Evolutionary conservation across 2,797 vertebrate species (phyloP), one percentile per base, ranked within the genome.

Genomic region (Parauchenoglanis ngamensis): DNA sequence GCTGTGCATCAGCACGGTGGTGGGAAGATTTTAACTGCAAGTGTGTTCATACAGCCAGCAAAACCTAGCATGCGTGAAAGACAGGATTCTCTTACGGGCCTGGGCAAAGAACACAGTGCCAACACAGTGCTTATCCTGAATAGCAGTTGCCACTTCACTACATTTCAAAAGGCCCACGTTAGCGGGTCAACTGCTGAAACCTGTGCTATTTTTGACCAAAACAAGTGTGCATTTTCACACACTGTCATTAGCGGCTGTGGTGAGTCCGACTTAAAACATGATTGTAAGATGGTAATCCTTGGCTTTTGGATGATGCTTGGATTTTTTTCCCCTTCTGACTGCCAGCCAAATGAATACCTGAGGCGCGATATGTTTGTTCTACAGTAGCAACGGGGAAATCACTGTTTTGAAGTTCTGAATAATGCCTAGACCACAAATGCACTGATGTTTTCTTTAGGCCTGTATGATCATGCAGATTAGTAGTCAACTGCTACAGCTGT

Each of bases 341-440:
- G 78, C 25, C 46, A 86, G 79, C 49, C 86, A 85, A 83, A 75
- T 86, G 15, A n/a, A 67, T 44, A 23, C 86, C 67, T 89, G 61
- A 75, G 84, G 49, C 61, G 46, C 49, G 35, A 73, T 85, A 73
- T 76, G 76, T 72, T 70, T 78, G 44, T 40, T 52, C 63, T 86
- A 87, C 65, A 59, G 83, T 86, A 83, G 79, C 84, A 88, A 83
- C 70, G 75, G 79, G 35, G 19, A 86, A 83, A 83, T 86, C 78
- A 83, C 61, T 67, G 61, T 86, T 83, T 77, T 86, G 86, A 79
- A 80, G 67, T 78, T 86, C 31, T 85, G 72, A 80, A 85, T 89
- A 80, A 87, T 77, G 35, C 63, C 82, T 12, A 56, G 23, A 76
- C 57, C 31, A 85, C 59, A 56, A 88, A 83, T 86, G 23, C 28